Conservation (phyloP, 30 jellyfish, hydroid and myxozoan genomes). For the Sanderia malayensis region DNA sequence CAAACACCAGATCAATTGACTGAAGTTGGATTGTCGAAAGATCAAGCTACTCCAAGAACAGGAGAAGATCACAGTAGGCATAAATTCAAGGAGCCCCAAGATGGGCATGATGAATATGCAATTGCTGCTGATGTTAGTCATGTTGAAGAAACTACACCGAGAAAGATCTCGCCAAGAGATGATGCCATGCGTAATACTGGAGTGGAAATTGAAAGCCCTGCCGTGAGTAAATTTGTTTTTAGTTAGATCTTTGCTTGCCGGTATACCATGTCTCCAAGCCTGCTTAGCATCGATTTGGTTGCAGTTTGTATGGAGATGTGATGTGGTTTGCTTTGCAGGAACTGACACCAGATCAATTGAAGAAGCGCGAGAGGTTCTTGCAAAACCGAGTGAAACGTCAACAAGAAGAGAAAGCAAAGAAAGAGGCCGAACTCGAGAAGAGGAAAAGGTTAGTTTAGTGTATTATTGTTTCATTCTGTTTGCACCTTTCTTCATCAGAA, state of each 20-base stretch:
- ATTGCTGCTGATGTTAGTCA: neutral
- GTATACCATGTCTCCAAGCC: too few relatives aligned
- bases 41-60: neutral
- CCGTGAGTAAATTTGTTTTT: neutral
- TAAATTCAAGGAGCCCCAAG: neutral
- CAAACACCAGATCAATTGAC: too few relatives aligned
- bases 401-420: slow-evolving; percentile 64
- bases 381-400: slow-evolving; percentile 65
- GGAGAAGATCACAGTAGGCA: neutral
- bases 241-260: too few relatives aligned
- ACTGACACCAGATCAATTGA: slow-evolving; percentile 81
- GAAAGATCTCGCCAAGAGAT: neutral
- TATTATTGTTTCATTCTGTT: too few relatives aligned
- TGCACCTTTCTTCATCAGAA: too few relatives aligned
- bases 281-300: too few relatives aligned
- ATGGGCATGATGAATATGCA: neutral
- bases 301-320: too few relatives aligned
- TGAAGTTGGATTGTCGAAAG: neutral
- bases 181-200: neutral
- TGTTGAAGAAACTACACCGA: neutral
- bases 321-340: slow-evolving; percentile 68
- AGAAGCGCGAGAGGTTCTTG: slow-evolving; percentile 63
- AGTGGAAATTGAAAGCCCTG: slow-evolving; percentile 6
- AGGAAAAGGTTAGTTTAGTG: slow-evolving; percentile 73
- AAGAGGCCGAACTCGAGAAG: slow-evolving; percentile 76